A percentile compares a stretch with the other conserved stretches of the same genome.
phyloP scores from a whole-genome alignment of 2,113 vertebrate genomes.

The Lagopus muta region DNA sequence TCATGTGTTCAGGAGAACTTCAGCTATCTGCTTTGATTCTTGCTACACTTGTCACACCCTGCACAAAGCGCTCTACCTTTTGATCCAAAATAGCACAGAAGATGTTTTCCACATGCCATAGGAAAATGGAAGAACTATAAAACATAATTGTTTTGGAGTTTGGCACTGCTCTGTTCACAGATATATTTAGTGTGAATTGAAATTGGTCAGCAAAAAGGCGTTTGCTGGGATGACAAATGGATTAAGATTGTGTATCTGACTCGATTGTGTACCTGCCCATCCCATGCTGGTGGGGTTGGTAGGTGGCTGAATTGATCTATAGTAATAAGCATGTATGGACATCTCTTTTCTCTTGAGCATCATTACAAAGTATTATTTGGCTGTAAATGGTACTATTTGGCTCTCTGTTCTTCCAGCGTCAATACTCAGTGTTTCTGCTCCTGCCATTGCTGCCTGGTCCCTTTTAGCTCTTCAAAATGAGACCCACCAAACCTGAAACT shows the following conservation, averaged over 20 bases:
- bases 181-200: slow-evolving; percentile 28
- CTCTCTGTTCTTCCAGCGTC: neutral
- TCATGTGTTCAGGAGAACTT: slow-evolving; percentile 47
- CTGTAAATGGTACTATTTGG: neutral
- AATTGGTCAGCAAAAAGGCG: slow-evolving; percentile 16
- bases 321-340: neutral
- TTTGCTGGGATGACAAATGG: slow-evolving; percentile 20
- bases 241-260: slow-evolving; percentile 16
- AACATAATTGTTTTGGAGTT: slow-evolving; percentile 37
- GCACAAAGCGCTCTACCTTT: slow-evolving; percentile 33
- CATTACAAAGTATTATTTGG: neutral
- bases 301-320: neutral
- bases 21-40: slow-evolving; percentile 61
- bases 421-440: neutral
- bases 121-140: slow-evolving; percentile 44
- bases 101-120: slow-evolving; percentile 55
- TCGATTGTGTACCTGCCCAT: slow-evolving; percentile 5
- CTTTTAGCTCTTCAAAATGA: neutral
- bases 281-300: neutral
- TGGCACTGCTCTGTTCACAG: neutral
- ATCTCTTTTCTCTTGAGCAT: neutral
- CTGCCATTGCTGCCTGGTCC: rapidly evolving
- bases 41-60: slow-evolving; percentile 18
- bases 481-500: neutral
- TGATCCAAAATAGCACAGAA: slow-evolving; percentile 50